These are phyloP conservation scores for Leucoraja erinaceus DNA, from an alignment of 2,113 vertebrate genomes.

Conservation along the genomic window DNA sequence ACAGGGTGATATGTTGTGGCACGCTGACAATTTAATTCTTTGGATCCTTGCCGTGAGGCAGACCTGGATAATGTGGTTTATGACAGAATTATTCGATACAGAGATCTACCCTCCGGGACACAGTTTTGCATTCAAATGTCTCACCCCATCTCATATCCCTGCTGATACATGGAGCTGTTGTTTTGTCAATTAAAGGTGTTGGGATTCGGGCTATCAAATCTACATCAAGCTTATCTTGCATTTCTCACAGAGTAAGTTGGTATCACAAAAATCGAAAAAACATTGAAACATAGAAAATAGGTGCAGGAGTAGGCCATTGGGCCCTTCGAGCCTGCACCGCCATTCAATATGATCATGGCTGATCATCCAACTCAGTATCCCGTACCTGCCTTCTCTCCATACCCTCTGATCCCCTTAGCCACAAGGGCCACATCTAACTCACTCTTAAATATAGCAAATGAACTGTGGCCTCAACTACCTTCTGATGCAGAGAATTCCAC, in stretches of 20 bases:
- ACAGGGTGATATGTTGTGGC: not conserved
- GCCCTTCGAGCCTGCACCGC: no score
- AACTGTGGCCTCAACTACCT: no score
- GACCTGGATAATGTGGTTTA: not conserved
- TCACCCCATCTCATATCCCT: not conserved
- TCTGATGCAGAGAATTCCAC: no score
- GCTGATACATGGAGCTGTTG: not conserved
- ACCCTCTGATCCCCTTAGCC: no score
- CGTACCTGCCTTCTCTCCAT: no score
- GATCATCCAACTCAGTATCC: no score
- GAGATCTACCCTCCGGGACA: not conserved
- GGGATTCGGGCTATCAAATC: not conserved
- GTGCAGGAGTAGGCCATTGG: no score
- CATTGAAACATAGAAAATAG: no score
- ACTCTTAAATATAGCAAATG: no score
- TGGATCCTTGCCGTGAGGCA: not conserved
- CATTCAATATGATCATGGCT: no score
- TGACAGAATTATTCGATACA: not conserved
- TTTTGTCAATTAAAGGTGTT: not conserved
- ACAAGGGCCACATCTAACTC: no score
- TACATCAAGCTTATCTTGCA: not conserved
- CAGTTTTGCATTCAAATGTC: not conserved
- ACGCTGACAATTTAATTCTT: not conserved
- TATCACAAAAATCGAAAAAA: no score
- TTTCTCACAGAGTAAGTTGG: not conserved